Percentiles rank a stretch among this genome's conserved stretches.
Evolutionary conservation across 2,113 vertebrate genomes (phyloP).

Genomic region (Raja brachyura): DNA sequence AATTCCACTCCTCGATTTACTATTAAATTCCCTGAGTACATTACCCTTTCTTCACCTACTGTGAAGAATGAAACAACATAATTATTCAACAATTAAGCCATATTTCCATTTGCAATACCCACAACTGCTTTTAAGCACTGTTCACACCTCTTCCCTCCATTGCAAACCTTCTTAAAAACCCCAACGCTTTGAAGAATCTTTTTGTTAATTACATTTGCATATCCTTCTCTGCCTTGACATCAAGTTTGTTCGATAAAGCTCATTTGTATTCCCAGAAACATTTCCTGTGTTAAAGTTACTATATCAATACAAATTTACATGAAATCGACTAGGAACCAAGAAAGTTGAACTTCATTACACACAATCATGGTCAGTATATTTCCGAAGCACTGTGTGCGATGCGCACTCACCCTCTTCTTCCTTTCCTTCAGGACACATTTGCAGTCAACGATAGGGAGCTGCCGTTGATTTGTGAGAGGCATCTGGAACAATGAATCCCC

Average conservation of each 20-base stretch:
- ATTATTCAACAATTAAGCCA: background rate
- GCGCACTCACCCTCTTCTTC: too few species aligned
- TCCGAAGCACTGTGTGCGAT: too few species aligned
- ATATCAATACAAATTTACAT: background rate
- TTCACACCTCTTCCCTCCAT: background rate
- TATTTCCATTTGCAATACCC: background rate
- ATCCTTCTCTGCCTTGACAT: background rate
- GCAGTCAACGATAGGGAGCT: too few species aligned
- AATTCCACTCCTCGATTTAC: background rate
- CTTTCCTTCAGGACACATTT: too few species aligned
- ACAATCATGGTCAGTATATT: too few species aligned
- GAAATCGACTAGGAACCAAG: background rate
- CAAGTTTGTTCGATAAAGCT: background rate
- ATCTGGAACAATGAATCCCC: too few species aligned
- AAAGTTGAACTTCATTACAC: too few species aligned
- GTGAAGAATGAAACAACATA: background rate
- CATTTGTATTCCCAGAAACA: background rate
- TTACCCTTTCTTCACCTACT: background rate
- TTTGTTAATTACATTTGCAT: background rate
- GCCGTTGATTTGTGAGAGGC: too few species aligned
- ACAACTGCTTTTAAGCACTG: background rate
- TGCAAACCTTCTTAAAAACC: background rate
- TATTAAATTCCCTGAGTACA: background rate
- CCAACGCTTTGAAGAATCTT: background rate
- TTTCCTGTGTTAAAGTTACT: background rate